Evolutionary conservation across 2,888 invertebrate genomes (phyloP).

Genomic region (Taphrorychus bicolor): DNA sequence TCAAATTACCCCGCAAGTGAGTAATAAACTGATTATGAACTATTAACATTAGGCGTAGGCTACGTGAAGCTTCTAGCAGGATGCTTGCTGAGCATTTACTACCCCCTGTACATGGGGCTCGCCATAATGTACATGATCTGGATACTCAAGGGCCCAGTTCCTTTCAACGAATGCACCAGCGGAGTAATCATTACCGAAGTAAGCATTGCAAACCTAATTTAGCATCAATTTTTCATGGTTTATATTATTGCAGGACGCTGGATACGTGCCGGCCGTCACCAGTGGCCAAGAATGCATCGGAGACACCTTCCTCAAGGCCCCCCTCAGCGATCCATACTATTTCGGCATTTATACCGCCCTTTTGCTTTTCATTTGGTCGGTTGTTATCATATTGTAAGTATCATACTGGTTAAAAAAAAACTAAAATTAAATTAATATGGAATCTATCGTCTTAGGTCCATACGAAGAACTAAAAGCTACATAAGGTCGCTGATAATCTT

Average conservation of each 20-base stretch:
- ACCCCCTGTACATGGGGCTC: conserved; percentile 66
- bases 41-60: conserved; percentile 58
- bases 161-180: conserved; percentile 64
- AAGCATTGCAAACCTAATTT: conserved; percentile 48
- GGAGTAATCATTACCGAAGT: conserved; percentile 58
- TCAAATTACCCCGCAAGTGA: too few relatives aligned
- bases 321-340: conserved; percentile 69
- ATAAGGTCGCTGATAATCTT: conserved; percentile 54
- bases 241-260: conserved; percentile 46
- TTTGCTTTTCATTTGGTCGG: conserved; percentile 70
- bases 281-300: conserved; percentile 58
- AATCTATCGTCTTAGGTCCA: conserved; percentile 48
- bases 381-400: conserved; percentile 69
- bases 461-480: conserved; percentile 56
- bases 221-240: not conserved
- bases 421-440: not conserved
- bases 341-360: conserved; percentile 69
- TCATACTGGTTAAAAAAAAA: not conserved
- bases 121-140: conserved; percentile 66
- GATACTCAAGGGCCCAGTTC: conserved; percentile 64
- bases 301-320: conserved; percentile 65
- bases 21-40: too few relatives aligned
- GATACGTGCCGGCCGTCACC: conserved; percentile 55
- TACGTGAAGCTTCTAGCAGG: conserved; percentile 67
- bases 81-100: conserved; percentile 64